Evolutionary conservation across 2,888 invertebrate genomes (phyloP).

Genomic region (Epinotia demarniana): DNA sequence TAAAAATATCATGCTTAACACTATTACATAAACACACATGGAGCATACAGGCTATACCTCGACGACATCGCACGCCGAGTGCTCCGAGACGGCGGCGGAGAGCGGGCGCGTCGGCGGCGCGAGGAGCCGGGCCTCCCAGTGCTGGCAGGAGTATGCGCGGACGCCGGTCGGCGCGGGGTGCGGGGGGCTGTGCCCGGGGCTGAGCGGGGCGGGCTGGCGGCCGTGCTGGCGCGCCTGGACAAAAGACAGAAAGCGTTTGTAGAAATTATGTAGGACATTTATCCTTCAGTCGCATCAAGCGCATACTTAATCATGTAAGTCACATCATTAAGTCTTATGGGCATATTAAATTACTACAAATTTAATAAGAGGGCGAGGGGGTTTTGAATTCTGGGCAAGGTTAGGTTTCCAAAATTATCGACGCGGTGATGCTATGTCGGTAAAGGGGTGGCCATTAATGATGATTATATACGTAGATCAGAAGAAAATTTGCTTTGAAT

Average conservation of each 20-base stretch:
- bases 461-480: no score
- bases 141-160: slow-evolving; percentile 85
- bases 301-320: no score
- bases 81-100: slow-evolving; percentile 79
- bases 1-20: slow-evolving; percentile 44
- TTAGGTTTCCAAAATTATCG: no score
- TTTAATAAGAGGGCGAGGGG: no score
- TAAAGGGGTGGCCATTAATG: no score
- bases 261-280: neutral
- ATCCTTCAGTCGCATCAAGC: no score
- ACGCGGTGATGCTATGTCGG: no score
- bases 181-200: slow-evolving; percentile 81
- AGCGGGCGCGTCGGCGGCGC: slow-evolving; percentile 79
- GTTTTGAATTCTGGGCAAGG: no score
- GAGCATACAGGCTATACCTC: slow-evolving; percentile 76
- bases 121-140: slow-evolving; percentile 84
- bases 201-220: slow-evolving; percentile 82
- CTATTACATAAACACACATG: slow-evolving; percentile 56
- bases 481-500: no score
- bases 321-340: no score
- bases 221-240: slow-evolving; percentile 83
- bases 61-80: slow-evolving; percentile 78
- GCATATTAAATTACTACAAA: no score
- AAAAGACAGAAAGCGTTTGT: slow-evolving; percentile 17
- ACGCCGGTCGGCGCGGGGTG: slow-evolving; percentile 84